Base-by-base conservation (phyloP, 2,113 vertebrate species). In the Panthera uncia region DNA sequence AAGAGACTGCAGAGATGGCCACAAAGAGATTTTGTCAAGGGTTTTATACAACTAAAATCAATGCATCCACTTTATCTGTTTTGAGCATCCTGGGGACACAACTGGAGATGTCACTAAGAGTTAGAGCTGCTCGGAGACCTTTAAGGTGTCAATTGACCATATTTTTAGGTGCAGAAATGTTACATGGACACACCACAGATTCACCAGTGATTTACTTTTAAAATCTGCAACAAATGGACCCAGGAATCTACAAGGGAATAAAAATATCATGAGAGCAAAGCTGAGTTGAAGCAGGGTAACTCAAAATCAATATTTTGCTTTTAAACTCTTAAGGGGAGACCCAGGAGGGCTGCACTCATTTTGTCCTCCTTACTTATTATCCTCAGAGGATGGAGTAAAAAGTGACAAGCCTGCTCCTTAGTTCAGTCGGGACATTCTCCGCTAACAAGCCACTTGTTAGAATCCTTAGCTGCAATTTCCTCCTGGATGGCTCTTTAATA, bases 241-340 rank as follows among this genome's bases (percentile, higher is more conserved):
- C 97, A 96, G 98, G 99, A 99, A 98, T 98, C 99, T 99, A 98
- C 98, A 98, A 99, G 99, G 99, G 98, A 99, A 99, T 98, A 99
- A 98, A 99, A 99, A 98, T 98, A 99, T 95, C 98, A 98, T 98
- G 98, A 99, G 98, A 98, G 99, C 96, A 97, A 98, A 98, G 98
- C 99, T 98, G 98, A 99, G 99, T 99, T 99, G 99, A 99, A 99
- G 99, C 97, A 98, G 98, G 99, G 99, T 99, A 99, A 99, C 98
- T 99, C 98, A 99, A 99, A 99, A 99, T 99, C 99, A 99, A 99
- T 99, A 99, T 98, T 99, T 99, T 99, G 99, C 99, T 99, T 99
- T 99, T 99, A 99, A 99, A 99, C 98, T 99, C 98, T 99, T 98
- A 99, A 99, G 98, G 98, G 97, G 98, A 98, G 98, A 98, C 99